Percentiles rank a stretch among this genome's conserved stretches.
phyloP scores from a whole-genome alignment of 1,140 invertebrate species.

The Scaptomyza hsui region DNA sequence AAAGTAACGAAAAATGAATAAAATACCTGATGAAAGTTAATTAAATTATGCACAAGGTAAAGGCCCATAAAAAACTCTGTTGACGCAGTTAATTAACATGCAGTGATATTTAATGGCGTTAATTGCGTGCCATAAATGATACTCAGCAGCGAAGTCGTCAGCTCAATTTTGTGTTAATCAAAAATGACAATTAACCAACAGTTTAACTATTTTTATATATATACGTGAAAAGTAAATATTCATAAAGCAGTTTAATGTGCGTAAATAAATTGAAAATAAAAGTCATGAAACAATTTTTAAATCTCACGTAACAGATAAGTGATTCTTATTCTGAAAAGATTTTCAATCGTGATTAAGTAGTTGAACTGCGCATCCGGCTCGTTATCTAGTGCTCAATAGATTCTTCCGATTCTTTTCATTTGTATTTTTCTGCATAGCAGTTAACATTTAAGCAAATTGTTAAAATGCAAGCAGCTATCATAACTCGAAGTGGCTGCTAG shows the following conservation, averaged over 20 bases:
- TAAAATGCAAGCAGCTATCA: constrained; percentile 72
- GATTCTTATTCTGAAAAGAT: neutral
- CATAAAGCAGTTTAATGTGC: constrained; percentile 36
- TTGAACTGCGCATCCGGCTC: neutral
- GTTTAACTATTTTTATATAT: constrained; percentile 29
- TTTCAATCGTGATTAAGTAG: neutral
- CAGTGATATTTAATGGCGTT: constrained; percentile 72
- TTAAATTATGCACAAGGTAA: neutral
- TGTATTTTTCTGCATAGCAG: constrained; percentile 29
- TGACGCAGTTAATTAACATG: constrained; percentile 67
- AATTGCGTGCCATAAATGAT: constrained; percentile 57
- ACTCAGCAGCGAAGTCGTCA: neutral
- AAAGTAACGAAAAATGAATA: neutral
- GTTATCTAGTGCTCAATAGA: constrained; percentile 12
- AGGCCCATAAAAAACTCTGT: constrained; percentile 5
- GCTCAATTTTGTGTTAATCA: constrained; percentile 54
- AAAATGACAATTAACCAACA: constrained; percentile 69
- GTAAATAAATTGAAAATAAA: constrained; percentile 25
- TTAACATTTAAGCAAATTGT: constrained; percentile 73
- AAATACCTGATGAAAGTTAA: neutral
- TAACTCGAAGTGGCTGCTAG: constrained; percentile 56
- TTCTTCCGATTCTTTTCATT: constrained; percentile 20
- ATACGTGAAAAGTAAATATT: constrained; percentile 23
- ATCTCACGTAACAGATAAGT: too few species aligned
- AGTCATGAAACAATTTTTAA: constrained; percentile 21